A percentile compares a stretch with the other conserved stretches of the same genome.
Evolutionary conservation across 2,797 vertebrate species (phyloP).

Genomic region (Spatula versicolor): DNA sequence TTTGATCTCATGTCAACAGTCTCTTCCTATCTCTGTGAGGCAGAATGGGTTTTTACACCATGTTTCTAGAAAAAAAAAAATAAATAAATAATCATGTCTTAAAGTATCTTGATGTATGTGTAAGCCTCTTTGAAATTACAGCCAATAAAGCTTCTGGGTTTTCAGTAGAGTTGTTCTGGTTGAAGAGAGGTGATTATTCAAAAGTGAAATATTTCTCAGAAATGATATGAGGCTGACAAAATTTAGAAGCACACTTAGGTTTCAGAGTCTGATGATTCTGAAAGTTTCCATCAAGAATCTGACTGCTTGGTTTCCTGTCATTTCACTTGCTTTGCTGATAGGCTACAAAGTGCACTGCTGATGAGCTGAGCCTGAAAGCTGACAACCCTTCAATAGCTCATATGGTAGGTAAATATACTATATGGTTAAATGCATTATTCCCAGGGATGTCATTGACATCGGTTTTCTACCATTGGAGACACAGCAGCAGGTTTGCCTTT

Average conservation of each 20-base stretch:
- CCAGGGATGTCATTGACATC: background rate
- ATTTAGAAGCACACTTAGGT: background rate
- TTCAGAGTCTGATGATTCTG: background rate
- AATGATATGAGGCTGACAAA: background rate
- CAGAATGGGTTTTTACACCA: background rate
- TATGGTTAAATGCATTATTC: background rate
- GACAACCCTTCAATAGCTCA: background rate
- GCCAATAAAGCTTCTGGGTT: background rate
- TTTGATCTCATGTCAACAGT: background rate
- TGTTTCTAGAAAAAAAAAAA: background rate
- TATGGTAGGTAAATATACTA: background rate
- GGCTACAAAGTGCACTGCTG: background rate
- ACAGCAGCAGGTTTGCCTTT: background rate
- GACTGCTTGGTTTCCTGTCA: background rate
- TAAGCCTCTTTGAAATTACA: background rate
- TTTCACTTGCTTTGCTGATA: rapidly evolving
- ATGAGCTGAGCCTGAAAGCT: background rate
- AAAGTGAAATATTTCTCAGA: background rate
- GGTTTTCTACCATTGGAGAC: background rate
- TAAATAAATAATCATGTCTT: background rate
- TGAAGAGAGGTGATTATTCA: background rate
- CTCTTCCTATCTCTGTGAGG: background rate
- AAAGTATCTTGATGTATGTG: background rate
- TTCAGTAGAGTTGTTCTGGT: background rate
- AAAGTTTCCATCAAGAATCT: background rate